Base-by-base conservation (phyloP, 1,140 invertebrate genomes). In the Cyclargus thomasi region DNA sequence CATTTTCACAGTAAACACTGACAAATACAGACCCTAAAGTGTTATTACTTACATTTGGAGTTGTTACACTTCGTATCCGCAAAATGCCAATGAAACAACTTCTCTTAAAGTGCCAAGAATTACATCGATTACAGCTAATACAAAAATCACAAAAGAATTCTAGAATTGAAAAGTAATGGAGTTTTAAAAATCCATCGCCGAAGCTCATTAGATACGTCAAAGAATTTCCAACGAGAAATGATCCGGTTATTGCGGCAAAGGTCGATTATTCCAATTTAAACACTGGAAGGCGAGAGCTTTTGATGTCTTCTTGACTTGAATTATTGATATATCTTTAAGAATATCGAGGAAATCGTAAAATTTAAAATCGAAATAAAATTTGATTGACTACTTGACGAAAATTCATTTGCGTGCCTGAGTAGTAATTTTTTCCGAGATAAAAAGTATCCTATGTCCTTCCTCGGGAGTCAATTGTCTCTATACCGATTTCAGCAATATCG, bases 201-300 rank as follows among this genome's bases (percentile, higher is more conserved):
- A 59, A 20, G 55, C 18, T 59, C 55, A 59, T 59, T 59, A 55
- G 53, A 8, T 17, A 7, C 20, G 55, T 59, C 55, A 59, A 59
- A 59, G 55, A 20, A 59, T 59, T 59, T 59, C 20, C 3, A 59
- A 18, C 55, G 55, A 20, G 55, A 59, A 59, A 59, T 59, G 55
- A 59, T 59, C 18, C 6, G 55, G 55, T 20, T 59, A 59, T 59
- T 59, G 10, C 8, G n/a, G 18, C 55, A 59, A 59, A 59, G 20
- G 11, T 59, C 55, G 55, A 59, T 59, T 59, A 59, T 59, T 59
- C 18, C 55, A 59, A 59, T 59, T 59, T 55, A 20, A 55, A 55
- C 53, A 55, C 16, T 20, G 18, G 53, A 55, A 55, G 53, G 18
- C n/a, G 18, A 18, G 17, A 1, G 16, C 39, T 47, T 47, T 47